These are phyloP conservation scores for Mormyrus proboscirostris DNA, from an alignment of 2,797 vertebrate genomes.

Conservation along the genomic window DNA sequence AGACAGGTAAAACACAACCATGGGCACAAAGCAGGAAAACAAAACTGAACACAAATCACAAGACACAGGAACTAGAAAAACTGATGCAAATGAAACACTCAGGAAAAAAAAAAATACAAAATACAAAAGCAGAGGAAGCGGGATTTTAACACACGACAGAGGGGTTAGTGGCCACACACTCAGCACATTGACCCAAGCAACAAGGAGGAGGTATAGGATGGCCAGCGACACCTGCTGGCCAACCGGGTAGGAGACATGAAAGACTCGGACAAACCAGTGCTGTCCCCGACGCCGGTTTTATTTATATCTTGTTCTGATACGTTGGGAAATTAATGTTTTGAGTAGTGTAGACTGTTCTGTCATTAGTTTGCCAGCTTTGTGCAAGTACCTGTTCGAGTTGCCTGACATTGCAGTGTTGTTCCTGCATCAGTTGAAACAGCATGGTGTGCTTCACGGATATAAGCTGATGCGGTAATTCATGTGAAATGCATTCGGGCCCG, in stretches of 20 bases:
- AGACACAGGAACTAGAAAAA: background rate
- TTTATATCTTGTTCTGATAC: background rate
- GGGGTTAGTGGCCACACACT: background rate
- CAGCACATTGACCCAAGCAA: background rate
- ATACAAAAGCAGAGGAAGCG: background rate
- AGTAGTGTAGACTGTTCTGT: background rate
- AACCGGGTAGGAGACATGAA: background rate
- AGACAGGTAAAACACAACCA: background rate
- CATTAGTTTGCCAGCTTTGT: background rate
- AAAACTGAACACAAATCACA: background rate
- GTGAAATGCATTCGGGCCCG: background rate
- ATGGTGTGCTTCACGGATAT: background rate
- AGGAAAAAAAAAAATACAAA: background rate
- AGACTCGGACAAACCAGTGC: background rate
- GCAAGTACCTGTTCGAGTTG: background rate
- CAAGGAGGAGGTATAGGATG: background rate
- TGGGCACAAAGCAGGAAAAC: background rate
- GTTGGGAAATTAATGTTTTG: background rate
- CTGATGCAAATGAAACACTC: background rate
- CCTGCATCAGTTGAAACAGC: background rate
- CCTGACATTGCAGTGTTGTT: background rate
- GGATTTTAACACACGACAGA: background rate
- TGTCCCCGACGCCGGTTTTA: background rate
- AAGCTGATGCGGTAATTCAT: background rate
- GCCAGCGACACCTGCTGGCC: background rate